phyloP scores from a whole-genome alignment of 2,888 invertebrate species.

The Eremobia ochroleuca region DNA sequence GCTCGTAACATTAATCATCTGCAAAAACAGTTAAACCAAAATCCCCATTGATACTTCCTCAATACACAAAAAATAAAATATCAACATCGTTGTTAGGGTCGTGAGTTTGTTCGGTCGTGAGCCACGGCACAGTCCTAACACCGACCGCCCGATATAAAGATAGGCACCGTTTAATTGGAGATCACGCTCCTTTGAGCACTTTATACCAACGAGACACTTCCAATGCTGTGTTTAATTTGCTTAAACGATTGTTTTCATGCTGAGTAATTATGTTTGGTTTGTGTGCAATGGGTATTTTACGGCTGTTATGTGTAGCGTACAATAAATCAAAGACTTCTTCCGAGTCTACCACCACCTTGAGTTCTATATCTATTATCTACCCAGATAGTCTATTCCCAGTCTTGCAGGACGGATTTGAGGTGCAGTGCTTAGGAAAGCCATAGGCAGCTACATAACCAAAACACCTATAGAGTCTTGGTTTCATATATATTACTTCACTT shows the following conservation, averaged over 20 bases:
- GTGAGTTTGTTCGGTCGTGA: slow-evolving; percentile 67
- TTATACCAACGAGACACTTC: slow-evolving; percentile 55
- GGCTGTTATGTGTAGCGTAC: neutral
- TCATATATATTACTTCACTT: neutral
- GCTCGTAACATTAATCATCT: slow-evolving; percentile 17
- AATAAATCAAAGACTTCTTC: neutral
- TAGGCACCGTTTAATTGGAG: slow-evolving; percentile 67
- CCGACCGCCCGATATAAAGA: slow-evolving; percentile 55
- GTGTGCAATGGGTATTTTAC: slow-evolving; percentile 14
- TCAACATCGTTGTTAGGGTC: slow-evolving; percentile 47
- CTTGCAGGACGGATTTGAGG: neutral
- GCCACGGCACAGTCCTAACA: slow-evolving; percentile 67
- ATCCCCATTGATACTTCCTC: slow-evolving; percentile 51
- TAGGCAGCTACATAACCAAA: neutral
- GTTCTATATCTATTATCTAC: neutral
- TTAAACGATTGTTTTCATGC: slow-evolving; percentile 36
- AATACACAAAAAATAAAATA: slow-evolving; percentile 54
- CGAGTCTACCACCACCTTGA: neutral
- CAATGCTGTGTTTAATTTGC: slow-evolving; percentile 58
- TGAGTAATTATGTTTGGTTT: slow-evolving; percentile 21
- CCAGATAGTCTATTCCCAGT: neutral
- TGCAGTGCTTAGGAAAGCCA: neutral
- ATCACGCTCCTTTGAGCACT: slow-evolving; percentile 66
- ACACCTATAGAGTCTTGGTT: neutral
- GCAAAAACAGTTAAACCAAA: neutral